Percentiles rank a stretch among this genome's conserved stretches.
Evolutionary conservation across 2,888 invertebrate genomes (phyloP).

Genomic region (Drosophila neutralis): DNA sequence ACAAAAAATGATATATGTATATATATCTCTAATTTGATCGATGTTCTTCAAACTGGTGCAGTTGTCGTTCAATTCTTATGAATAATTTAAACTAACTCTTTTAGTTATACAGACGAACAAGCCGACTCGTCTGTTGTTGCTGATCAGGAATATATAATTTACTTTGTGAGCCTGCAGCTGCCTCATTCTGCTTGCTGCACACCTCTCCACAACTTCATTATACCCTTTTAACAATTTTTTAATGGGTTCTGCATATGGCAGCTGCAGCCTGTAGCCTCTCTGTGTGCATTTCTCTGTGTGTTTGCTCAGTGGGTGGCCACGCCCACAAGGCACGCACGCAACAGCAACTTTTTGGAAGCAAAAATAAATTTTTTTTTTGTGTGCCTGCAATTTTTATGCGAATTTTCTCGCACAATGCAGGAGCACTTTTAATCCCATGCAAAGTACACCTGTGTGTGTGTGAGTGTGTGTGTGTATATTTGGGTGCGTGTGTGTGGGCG

Average conservation of each 20-base stretch:
- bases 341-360: constrained; percentile 38
- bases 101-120: neutral
- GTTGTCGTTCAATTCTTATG: no score
- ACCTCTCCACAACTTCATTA: neutral
- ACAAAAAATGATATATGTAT: rapidly evolving
- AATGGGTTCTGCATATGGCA: constrained; percentile 30
- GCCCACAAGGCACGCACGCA: constrained; percentile 25
- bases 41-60: neutral
- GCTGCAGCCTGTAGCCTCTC: neutral
- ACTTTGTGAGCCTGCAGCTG: neutral
- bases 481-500: constrained; percentile 24
- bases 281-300: neutral
- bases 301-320: constrained; percentile 26
- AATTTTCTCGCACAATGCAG: constrained; percentile 67
- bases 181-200: neutral
- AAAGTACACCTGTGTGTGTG: constrained; percentile 69
- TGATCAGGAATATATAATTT: neutral
- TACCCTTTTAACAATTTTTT: constrained; percentile 1
- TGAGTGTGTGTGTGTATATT: constrained; percentile 8
- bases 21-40: neutral
- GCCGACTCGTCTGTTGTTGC: neutral
- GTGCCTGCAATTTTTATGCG: constrained; percentile 68
- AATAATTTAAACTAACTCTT: neutral
- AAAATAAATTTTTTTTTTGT: constrained; percentile 34
- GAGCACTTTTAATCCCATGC: constrained; percentile 58